phyloP scores from a whole-genome alignment of 2,113 vertebrate genomes.

The Hystrix brachyura region DNA sequence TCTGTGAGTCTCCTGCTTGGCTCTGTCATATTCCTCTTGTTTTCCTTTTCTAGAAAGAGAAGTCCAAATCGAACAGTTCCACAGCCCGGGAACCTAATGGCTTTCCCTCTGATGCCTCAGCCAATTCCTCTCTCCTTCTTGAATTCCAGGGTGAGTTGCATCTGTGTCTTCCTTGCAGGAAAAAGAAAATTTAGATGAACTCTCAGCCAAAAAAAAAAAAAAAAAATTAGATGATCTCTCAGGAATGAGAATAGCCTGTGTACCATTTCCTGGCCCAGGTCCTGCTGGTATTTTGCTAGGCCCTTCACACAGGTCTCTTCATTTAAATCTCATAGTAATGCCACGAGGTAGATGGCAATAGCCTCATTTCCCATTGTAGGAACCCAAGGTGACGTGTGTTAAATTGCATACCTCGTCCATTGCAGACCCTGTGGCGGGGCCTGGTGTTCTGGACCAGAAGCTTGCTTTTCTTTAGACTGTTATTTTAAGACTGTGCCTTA shows the following conservation, averaged over 20 bases:
- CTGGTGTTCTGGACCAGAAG: constrained; percentile 10
- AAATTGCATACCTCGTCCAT: neutral
- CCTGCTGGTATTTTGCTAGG: neutral
- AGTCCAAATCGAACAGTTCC: constrained; percentile 91
- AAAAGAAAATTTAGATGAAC: neutral
- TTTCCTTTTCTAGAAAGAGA: constrained; percentile 92
- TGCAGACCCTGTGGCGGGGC: neutral
- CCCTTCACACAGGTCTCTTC: neutral
- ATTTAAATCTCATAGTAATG: neutral
- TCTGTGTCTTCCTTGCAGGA: constrained; percentile 54
- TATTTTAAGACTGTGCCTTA: neutral
- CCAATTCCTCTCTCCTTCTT: constrained; percentile 94
- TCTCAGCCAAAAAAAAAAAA: neutral
- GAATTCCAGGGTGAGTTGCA: constrained; percentile 94
- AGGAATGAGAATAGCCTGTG: neutral
- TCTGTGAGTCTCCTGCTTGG: constrained; percentile 22
- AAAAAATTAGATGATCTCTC: neutral
- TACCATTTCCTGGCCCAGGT: neutral
- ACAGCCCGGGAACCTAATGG: constrained; percentile 91
- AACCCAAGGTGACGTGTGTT: neutral
- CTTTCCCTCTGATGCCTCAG: constrained; percentile 91
- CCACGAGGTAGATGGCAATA: neutral
- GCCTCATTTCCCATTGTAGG: neutral
- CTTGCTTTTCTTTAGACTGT: neutral
- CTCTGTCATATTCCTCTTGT: constrained; percentile 67